These are phyloP conservation scores for Orussus abietinus DNA, from an alignment of 1,140 invertebrate species.

Conservation along the genomic window DNA sequence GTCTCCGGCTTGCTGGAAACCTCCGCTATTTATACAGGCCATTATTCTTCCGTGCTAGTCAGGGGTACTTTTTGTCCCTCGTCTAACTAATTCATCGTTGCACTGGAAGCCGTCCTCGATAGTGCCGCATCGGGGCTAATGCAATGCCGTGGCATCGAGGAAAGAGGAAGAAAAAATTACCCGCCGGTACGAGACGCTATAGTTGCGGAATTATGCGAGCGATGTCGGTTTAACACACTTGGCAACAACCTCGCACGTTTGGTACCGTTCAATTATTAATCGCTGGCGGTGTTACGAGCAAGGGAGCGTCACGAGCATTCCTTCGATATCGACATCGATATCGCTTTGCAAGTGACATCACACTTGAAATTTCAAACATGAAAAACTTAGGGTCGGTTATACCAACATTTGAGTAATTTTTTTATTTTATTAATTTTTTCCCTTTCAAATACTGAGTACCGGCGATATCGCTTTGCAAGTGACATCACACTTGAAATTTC, in stretches of 20 bases:
- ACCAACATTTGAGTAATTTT: no score
- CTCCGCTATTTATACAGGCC: not conserved
- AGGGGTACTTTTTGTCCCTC: not conserved
- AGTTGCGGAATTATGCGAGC: constrained; percentile 6
- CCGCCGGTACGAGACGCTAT: constrained; percentile 4
- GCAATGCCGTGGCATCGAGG: constrained; percentile 19
- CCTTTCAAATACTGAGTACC: no score
- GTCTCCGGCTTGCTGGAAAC: not conserved
- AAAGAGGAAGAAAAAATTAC: constrained; percentile 16
- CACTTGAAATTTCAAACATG: no score
- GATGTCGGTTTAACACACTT: constrained; percentile 11
- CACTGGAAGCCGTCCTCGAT: constrained; percentile 27
- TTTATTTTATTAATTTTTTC: no score
- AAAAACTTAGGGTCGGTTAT: no score
- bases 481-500: no score
- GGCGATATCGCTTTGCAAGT: no score
- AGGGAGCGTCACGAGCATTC: no score
- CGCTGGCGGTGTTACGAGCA: no score
- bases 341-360: no score
- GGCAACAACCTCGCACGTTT: constrained; percentile 22
- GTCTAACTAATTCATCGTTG: constrained; percentile 17
- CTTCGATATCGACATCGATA: no score
- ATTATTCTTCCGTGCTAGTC: not conserved
- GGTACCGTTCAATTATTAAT: constrained; percentile 36
- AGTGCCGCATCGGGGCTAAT: constrained; percentile 31